Conservation (phyloP, 92 coral and sea anemone genomes). For the Ricordea florida region DNA sequence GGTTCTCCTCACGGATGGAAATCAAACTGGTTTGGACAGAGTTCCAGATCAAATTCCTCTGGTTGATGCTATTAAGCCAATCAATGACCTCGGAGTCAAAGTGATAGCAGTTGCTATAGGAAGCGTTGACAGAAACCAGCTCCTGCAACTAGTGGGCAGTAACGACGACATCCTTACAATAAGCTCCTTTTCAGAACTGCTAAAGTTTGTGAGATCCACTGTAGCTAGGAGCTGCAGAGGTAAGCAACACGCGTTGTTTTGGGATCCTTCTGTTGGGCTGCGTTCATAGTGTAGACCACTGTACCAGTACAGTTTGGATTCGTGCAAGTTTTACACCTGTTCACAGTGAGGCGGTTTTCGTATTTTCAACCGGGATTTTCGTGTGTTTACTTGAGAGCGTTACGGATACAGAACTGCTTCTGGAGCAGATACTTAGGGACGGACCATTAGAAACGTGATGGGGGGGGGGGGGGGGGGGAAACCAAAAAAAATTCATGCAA, state of each 20-base stretch:
- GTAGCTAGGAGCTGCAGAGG: constrained; percentile 82
- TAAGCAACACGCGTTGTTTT: not conserved
- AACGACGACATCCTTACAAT: constrained; percentile 60
- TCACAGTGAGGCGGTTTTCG: too few relatives aligned
- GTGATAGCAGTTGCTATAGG: constrained; percentile 83
- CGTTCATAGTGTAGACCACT: too few relatives aligned
- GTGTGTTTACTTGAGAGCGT: too few relatives aligned
- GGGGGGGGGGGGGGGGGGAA: too few relatives aligned
- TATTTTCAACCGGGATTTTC: too few relatives aligned
- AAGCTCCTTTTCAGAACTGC: constrained; percentile 53
- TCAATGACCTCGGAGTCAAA: constrained; percentile 52
- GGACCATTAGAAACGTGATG: too few relatives aligned
- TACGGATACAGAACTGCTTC: too few relatives aligned
- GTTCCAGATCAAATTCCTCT: constrained; percentile 44
- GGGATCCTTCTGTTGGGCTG: not conserved
- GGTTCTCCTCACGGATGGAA: constrained; percentile 84
- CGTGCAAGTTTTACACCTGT: too few relatives aligned
- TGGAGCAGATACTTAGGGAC: too few relatives aligned
- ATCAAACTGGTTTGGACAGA: constrained; percentile 75
- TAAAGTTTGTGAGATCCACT: constrained; percentile 48
- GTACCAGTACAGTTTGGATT: too few relatives aligned
- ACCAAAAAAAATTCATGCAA: too few relatives aligned
- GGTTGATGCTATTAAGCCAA: constrained; percentile 62
- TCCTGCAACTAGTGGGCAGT: constrained; percentile 47
- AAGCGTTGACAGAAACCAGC: constrained; percentile 74